These are phyloP conservation scores for Erpetoichthys calabaricus DNA, from an alignment of 2,797 vertebrate species.

Conservation along the genomic window DNA sequence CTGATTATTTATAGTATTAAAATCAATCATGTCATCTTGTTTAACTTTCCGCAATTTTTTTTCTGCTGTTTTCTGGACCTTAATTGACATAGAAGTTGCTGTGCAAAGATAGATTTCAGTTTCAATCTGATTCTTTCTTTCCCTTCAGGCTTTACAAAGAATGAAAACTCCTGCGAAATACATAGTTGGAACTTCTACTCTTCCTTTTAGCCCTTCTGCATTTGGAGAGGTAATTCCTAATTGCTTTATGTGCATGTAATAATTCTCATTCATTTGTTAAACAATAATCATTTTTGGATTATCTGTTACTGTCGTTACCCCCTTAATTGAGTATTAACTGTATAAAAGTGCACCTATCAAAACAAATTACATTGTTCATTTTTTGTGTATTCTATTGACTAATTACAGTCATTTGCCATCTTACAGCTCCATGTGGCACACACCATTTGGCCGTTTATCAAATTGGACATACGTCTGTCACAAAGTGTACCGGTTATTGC, in stretches of 20 bases:
- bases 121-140: not conserved
- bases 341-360: too few relatives aligned
- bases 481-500: too few relatives aligned
- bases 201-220: conserved; percentile 91
- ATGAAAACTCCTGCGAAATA: conserved; percentile 91
- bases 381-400: not conserved
- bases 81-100: not conserved
- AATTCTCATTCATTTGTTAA: not conserved
- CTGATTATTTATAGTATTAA: too few relatives aligned
- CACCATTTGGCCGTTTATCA: too few relatives aligned
- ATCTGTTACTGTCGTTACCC: too few relatives aligned
- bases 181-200: conserved; percentile 68
- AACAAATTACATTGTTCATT: not conserved
- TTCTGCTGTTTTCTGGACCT: conserved; percentile 16
- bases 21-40: too few relatives aligned
- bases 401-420: too few relatives aligned
- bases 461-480: too few relatives aligned
- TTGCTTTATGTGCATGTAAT: too few relatives aligned
- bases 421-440: too few relatives aligned
- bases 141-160: conserved; percentile 63
- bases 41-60: not conserved
- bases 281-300: not conserved
- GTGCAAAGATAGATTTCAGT: not conserved
- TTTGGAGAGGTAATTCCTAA: conserved; percentile 72
- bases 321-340: too few relatives aligned